A percentile compares a stretch with the other conserved stretches of the same genome.
phyloP scores from a whole-genome alignment of 2,113 vertebrate genomes.

The Loxodonta africana region DNA sequence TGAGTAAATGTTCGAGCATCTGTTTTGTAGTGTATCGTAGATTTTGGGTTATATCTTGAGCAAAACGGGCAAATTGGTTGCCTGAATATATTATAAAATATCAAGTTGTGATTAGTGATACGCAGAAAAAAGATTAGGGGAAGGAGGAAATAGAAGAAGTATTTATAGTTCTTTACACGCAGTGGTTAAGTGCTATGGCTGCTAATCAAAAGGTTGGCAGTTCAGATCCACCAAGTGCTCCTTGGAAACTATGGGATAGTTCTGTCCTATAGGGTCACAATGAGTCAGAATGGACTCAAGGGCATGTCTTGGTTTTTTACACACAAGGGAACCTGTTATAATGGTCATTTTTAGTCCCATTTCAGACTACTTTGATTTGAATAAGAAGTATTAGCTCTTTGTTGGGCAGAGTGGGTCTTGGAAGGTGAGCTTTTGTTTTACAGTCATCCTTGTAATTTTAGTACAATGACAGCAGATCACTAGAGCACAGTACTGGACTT shows the following conservation, averaged over 20 bases:
- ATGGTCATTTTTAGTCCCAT: neutral
- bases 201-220: too few relatives aligned
- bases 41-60: neutral
- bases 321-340: neutral
- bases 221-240: too few relatives aligned
- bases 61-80: neutral
- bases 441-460: neutral
- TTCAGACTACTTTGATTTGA: conserved; percentile 5
- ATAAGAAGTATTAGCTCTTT: neutral
- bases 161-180: neutral
- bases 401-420: neutral
- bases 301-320: neutral
- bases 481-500: neutral
- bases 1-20: conserved; percentile 9
- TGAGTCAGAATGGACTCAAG: too few relatives aligned
- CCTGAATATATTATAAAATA: neutral
- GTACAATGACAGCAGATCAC: neutral
- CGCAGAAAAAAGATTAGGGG: neutral
- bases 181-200: too few relatives aligned
- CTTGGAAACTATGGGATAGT: too few relatives aligned
- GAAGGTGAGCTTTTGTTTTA: neutral
- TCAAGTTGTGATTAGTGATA: neutral
- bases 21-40: neutral
- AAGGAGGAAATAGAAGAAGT: neutral
- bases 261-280: too few relatives aligned